Base-by-base conservation (phyloP, 2,888 invertebrate genomes). In the Marasmarcha lunaedactyla region DNA sequence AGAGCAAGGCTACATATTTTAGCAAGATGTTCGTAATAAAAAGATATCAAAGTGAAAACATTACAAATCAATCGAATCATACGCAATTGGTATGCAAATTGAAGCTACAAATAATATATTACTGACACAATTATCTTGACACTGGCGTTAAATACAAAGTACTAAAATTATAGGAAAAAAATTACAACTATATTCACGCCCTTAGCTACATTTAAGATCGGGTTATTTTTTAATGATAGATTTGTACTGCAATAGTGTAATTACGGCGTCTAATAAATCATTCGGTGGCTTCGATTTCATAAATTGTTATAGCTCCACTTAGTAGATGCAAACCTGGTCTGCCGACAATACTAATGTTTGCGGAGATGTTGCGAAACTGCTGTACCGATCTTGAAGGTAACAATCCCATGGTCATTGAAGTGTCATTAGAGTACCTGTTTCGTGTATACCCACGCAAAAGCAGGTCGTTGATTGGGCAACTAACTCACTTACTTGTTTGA, bases 381-480 rank as follows among this genome's bases (percentile, higher is more conserved):
- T 30, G 30, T 5, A 25, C 25, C 6, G 30, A 9, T n/a, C 30
- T 30, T 11, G 9, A 30, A 30, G 30, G 11, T n/a, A 30, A 30
- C 30, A 30, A 30, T 20, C 30, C 30, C 30, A 30, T 30, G 30
- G 30, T 11, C 30, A 30, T 30, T 11, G 30, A 30, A 30, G 30
- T 30, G 11, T 11, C 30, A n/a, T 11, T 11, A 11, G 10, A n/a
- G 30, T 30, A 30, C 30, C 11, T 7, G 30, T 30, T 30, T 30
- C 10, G n/a, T 25, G 26, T 25, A 25, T 20, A 37, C 38, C 43
- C 40, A 45, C 45, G 45, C 43, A 45, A n/a, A 25, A 25, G 9
- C 25, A 6, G 5, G 30, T 30, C n/a, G 4, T 3, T n/a, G 30
- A 30, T 30, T 30, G n/a, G 9, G 30, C 4, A 30, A 30, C 3